Percentiles rank a stretch among this genome's conserved stretches.
Evolutionary conservation across 1,140 invertebrate species (phyloP).

Genomic region (Bradysia coprophila): DNA sequence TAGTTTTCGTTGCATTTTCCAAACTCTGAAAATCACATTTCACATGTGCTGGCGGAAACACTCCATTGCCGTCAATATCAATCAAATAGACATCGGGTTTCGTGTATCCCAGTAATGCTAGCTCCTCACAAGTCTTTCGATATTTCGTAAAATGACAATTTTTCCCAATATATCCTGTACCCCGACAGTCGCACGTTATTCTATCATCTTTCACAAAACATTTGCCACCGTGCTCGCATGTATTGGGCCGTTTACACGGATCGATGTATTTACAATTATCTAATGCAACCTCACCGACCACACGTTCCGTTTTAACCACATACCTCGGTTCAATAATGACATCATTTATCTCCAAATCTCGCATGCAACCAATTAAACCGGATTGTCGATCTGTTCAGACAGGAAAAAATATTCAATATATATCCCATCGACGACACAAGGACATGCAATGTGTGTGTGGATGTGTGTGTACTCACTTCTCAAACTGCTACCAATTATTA

Average conservation of each 20-base stretch:
- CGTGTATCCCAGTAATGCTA: constrained; percentile 66
- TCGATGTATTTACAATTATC: constrained; percentile 84
- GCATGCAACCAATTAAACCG: constrained; percentile 79
- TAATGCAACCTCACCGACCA: constrained; percentile 70
- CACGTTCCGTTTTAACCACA: constrained; percentile 59
- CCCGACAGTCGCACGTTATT: constrained; percentile 73
- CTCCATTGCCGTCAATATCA: constrained; percentile 85
- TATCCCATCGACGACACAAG: too few species aligned
- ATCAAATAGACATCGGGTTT: constrained; percentile 78
- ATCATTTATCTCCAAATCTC: constrained; percentile 69
- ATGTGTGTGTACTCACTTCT: too few species aligned
- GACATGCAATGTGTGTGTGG: too few species aligned
- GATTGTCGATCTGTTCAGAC: constrained; percentile 35
- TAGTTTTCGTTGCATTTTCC: constrained; percentile 71
- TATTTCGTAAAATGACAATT: constrained; percentile 87
- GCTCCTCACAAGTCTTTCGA: constrained; percentile 78
- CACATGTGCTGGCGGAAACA: constrained; percentile 73
- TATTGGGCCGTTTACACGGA: constrained; percentile 71
- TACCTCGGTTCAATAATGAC: constrained; percentile 45
- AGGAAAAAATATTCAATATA: too few species aligned
- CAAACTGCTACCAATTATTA: constrained; percentile 56
- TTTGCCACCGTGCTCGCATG: constrained; percentile 77
- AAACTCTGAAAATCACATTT: constrained; percentile 77
- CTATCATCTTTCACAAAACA: constrained; percentile 76
- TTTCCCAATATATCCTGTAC: constrained; percentile 72